Evolutionary conservation across 2,888 invertebrate species (phyloP).

Genomic region (Ormyrus labotus): DNA sequence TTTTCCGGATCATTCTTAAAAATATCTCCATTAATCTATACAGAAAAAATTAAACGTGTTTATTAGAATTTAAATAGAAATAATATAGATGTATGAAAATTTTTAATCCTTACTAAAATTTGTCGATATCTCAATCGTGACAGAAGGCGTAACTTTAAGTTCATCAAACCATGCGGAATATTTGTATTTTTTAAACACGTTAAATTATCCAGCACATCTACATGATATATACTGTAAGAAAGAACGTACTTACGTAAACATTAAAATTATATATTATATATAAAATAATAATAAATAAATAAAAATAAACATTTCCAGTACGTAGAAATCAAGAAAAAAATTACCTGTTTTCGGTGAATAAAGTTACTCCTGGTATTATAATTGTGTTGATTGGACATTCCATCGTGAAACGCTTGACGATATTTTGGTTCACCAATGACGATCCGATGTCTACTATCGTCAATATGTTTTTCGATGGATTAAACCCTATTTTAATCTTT

Average conservation of each 20-base stretch:
- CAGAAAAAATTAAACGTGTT: not conserved
- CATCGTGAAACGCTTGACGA: slow-evolving; percentile 61
- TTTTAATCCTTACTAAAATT: slow-evolving; percentile 39
- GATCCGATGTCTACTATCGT: slow-evolving; percentile 19
- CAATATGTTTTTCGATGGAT: slow-evolving; percentile 26
- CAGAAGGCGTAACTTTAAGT: slow-evolving; percentile 75
- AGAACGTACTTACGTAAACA: slow-evolving; percentile 57
- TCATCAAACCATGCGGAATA: slow-evolving; percentile 73
- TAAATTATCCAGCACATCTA: slow-evolving; percentile 75
- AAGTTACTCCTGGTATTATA: slow-evolving; percentile 60
- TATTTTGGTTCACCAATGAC: not conserved
- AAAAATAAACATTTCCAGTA: not conserved
- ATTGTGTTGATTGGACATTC: slow-evolving; percentile 59
- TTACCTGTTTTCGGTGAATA: slow-evolving; percentile 53
- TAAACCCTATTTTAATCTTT: slow-evolving; percentile 8
- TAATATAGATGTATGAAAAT: not conserved
- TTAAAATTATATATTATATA: slow-evolving; percentile 8
- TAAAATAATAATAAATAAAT: slow-evolving; percentile 2
- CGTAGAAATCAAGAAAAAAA: not conserved
- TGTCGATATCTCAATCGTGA: slow-evolving; percentile 68
- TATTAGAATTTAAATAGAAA: not conserved
- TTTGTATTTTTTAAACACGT: slow-evolving; percentile 72
- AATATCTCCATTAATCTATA: slow-evolving; percentile 27
- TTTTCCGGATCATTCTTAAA: too few relatives aligned
- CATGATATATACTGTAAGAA: slow-evolving; percentile 70